phyloP scores from a whole-genome alignment of 2,113 vertebrate genomes.

The Ranitomeya imitator region DNA sequence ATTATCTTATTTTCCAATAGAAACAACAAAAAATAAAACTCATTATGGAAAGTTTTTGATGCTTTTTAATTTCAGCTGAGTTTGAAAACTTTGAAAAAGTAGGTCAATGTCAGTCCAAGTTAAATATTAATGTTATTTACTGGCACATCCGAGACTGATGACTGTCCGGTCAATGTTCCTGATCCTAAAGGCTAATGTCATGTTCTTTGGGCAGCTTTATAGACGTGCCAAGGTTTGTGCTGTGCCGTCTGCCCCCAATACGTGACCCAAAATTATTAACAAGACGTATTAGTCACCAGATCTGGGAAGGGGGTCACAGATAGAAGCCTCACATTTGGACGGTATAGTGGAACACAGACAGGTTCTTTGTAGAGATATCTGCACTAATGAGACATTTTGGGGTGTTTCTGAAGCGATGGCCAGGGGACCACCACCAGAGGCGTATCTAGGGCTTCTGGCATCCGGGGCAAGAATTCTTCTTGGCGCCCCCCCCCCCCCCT shows the following conservation, averaged over 20 bases:
- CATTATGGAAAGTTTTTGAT: not conserved
- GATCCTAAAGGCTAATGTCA: not conserved
- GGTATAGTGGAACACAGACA: too few relatives aligned
- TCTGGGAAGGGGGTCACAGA: too few relatives aligned
- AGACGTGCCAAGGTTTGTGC: not conserved
- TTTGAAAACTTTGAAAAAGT: not conserved
- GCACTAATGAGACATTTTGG: too few relatives aligned
- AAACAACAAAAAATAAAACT: not conserved
- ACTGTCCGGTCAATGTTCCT: conserved; percentile 3
- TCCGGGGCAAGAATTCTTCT: too few relatives aligned
- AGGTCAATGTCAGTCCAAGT: conserved; percentile 53
- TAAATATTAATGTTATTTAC: conserved; percentile 64
- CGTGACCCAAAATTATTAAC: not conserved
- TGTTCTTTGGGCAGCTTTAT: not conserved
- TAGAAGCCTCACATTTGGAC: too few relatives aligned
- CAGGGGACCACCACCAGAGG: too few relatives aligned
- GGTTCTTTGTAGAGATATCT: too few relatives aligned
- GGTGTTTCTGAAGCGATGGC: too few relatives aligned
- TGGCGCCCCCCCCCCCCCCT: too few relatives aligned
- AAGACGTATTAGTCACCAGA: not conserved
- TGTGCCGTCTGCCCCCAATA: not conserved
- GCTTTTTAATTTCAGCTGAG: not conserved
- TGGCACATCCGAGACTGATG: not conserved
- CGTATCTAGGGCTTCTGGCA: too few relatives aligned
- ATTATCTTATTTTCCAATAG: too few relatives aligned